phyloP scores from a whole-genome alignment of 2,797 vertebrate genomes.

The Coreius guichenoti region DNA sequence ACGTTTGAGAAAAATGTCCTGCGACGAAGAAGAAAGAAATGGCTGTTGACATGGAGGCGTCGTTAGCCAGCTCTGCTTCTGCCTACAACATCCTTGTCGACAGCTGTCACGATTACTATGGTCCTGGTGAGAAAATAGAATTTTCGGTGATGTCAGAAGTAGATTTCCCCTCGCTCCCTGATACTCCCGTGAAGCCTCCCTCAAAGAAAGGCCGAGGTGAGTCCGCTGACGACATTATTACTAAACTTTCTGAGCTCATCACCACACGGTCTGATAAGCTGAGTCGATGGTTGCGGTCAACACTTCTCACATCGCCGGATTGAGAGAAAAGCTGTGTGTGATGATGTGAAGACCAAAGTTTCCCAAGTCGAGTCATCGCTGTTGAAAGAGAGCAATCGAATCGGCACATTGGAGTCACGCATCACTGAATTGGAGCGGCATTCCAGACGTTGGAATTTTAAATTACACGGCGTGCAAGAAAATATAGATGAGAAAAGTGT shows the following conservation, averaged over 20 bases:
- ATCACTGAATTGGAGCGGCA: neutral
- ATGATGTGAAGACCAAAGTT: neutral
- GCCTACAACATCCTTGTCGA: neutral
- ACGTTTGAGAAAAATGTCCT: neutral
- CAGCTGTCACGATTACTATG: neutral
- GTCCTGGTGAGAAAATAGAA: neutral
- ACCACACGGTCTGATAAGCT: neutral
- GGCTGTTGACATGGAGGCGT: neutral
- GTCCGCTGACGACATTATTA: neutral
- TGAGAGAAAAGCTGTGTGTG: neutral
- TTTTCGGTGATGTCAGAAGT: neutral
- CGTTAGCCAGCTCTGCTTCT: neutral
- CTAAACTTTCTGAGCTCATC: neutral
- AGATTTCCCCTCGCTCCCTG: neutral
- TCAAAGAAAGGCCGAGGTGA: neutral
- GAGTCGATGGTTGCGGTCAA: neutral
- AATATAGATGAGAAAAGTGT: too few relatives aligned
- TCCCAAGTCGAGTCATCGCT: neutral
- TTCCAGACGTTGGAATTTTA: neutral
- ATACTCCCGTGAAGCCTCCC: neutral
- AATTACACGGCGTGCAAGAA: neutral
- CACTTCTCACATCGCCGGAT: neutral
- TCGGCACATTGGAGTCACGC: neutral
- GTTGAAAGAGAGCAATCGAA: neutral
- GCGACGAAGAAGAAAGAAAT: neutral